Evolutionary conservation across 2,113 vertebrate genomes (phyloP).

Genomic region (Callaeas wilsoni): DNA sequence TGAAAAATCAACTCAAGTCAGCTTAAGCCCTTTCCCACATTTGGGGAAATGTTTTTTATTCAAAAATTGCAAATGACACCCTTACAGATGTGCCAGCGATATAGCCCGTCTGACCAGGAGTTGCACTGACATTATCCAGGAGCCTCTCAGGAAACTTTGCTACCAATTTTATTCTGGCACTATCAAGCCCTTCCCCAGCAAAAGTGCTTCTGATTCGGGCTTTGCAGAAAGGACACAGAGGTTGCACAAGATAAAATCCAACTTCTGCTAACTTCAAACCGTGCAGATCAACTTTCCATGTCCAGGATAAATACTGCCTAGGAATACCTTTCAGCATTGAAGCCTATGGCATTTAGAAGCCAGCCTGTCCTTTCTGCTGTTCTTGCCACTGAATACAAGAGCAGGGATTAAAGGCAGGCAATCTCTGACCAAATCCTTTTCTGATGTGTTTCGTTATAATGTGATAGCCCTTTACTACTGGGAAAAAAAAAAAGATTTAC

Average conservation of each 20-base stretch:
- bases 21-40: background rate
- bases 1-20: background rate
- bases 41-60: background rate
- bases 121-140: fast-evolving
- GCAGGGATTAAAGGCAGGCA: slow-evolving; percentile 6
- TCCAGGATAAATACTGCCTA: background rate
- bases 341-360: background rate
- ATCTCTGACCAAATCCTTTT: slow-evolving; percentile 16
- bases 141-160: background rate
- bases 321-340: background rate
- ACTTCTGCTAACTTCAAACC: background rate
- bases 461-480: background rate
- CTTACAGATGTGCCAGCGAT: background rate
- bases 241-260: background rate
- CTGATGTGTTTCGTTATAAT: background rate
- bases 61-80: background rate
- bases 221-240: background rate
- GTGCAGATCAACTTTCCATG: background rate
- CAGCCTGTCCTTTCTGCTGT: background rate
- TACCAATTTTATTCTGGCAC: background rate
- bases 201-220: background rate
- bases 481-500: background rate
- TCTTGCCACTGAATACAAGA: background rate
- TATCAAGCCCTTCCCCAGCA: background rate
- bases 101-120: background rate